These are phyloP conservation scores for Sinodicranocentrus sp. DNA, from an alignment of 2,888 invertebrate species.

Conservation along the genomic window DNA sequence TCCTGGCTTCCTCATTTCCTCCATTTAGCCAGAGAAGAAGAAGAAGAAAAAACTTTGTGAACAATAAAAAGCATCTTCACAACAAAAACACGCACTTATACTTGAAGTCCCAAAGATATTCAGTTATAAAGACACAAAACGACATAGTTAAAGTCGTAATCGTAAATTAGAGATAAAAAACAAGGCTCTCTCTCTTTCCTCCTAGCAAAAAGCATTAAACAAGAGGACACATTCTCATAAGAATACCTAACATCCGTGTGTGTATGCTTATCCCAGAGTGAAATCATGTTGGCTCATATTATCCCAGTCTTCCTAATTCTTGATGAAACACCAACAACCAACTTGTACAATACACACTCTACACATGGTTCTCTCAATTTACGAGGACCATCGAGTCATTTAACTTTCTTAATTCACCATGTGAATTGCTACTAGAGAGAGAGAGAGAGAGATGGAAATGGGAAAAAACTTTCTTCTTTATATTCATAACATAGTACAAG, in stretches of 20 bases:
- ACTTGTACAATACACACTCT: constrained; percentile 37
- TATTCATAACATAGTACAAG: constrained; percentile 2
- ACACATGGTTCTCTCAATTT: constrained; percentile 72
- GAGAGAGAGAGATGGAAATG: constrained; percentile 32
- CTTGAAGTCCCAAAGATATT: constrained; percentile 56
- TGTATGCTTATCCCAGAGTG: too few relatives aligned
- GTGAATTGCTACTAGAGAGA: constrained; percentile 48
- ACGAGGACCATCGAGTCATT: constrained; percentile 72
- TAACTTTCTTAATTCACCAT: constrained; percentile 69
- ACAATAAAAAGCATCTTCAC: constrained; percentile 67
- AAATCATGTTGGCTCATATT: constrained; percentile 4
- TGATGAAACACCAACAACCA: constrained; percentile 61
- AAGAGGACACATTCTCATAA: constrained; percentile 42
- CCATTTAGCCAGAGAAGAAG: constrained; percentile 27
- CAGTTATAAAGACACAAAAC: constrained; percentile 73
- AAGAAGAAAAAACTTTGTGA: constrained; percentile 33
- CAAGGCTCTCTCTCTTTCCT: constrained; percentile 45
- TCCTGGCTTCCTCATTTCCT: constrained; percentile 36
- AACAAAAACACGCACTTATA: constrained; percentile 60
- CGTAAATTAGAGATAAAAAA: constrained; percentile 74
- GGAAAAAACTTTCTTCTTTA: constrained; percentile 47
- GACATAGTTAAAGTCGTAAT: constrained; percentile 74
- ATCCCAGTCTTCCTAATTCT: constrained; percentile 50
- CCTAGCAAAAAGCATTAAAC: constrained; percentile 56
- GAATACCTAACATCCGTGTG: too few relatives aligned